Evolutionary conservation across 2,797 vertebrate species (phyloP), one percentile per base, ranked within the genome.

Genomic region (Chrysolophus pictus): DNA sequence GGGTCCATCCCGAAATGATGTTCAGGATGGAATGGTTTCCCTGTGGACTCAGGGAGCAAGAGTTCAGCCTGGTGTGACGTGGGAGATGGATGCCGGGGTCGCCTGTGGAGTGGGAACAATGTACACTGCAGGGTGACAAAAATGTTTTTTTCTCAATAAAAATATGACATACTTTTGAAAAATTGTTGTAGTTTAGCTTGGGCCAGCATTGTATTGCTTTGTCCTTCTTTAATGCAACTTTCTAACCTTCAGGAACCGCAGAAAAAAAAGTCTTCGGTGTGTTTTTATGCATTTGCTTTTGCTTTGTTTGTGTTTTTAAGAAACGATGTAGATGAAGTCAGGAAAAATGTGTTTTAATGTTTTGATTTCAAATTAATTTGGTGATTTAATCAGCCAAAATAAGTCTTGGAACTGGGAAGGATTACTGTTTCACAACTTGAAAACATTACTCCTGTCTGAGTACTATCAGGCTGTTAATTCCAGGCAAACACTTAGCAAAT

Each of bases 1-100:
- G 35, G 59, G 24, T 62, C 59, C 14, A 5, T 15, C 31, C 24
- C 59, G 19, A 75, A 78, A 46, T 5, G 0, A 8, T 26, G 16
- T 64, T 80, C 42, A 17, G 13, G 11, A 22, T 49, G 24, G 58
- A 68, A 8, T 68, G 39, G 31, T 35, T 78, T 81, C 81, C 42
- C 16, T 12, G 18, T 28, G 22, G 72, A 26, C 49, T 56, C 55
- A 14, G 26, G 26, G 56, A 69, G 29, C 35, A 55, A 51, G 44
- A 56, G 14, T 13, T 46, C 8, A 10, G 44, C 7, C 29, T 62
- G 3, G 7, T n/a, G n/a, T 0, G 0, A 42, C 18, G 7, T 2
- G 3, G 8, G 15, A 17, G 3, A 56, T 24, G 17, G 59, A 22
- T 29, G 18, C 1, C 1, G 41, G 42, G 18, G 9, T 33, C 23